A percentile compares a stretch with the other conserved stretches of the same genome.
Evolutionary conservation across 2,888 invertebrate species (phyloP).

Genomic region (Candidula unifasciata): DNA sequence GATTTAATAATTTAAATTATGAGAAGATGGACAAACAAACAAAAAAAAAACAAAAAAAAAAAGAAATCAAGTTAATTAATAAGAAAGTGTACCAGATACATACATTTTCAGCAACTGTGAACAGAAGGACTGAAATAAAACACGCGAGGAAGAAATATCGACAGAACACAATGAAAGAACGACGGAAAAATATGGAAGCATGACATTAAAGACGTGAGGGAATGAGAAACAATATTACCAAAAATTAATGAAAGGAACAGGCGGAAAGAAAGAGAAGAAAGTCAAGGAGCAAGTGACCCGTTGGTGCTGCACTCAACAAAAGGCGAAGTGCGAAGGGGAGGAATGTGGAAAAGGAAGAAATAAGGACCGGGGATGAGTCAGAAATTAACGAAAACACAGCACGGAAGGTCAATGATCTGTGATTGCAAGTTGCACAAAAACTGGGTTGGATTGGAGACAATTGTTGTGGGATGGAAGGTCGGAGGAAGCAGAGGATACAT

Average conservation of each 20-base stretch:
- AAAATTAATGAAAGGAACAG: not conserved
- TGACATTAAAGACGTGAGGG: not conserved
- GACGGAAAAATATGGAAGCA: not conserved
- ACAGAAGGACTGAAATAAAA: no score
- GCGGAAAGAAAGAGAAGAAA: not conserved
- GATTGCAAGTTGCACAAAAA: not conserved
- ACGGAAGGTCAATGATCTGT: slow-evolving; percentile 1
- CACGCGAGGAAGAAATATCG: no score
- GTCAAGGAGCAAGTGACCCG: not conserved
- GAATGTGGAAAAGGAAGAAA: no score
- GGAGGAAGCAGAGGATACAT: no score
- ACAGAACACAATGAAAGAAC: no score
- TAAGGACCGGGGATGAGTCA: not conserved
- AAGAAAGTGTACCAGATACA: no score
- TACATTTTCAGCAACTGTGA: no score
- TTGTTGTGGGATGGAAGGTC: not conserved
- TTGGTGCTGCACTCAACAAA: not conserved
- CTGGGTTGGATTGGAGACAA: not conserved
- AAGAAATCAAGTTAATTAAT: no score
- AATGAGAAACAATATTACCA: not conserved
- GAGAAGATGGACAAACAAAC: no score
- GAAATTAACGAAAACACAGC: slow-evolving; percentile 23
- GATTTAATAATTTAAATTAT: no score
- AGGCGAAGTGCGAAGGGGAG: not conserved
- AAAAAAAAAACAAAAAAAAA: no score